Evolutionary conservation across 2,888 invertebrate genomes (phyloP).

Genomic region (Copidosoma aretas): DNA sequence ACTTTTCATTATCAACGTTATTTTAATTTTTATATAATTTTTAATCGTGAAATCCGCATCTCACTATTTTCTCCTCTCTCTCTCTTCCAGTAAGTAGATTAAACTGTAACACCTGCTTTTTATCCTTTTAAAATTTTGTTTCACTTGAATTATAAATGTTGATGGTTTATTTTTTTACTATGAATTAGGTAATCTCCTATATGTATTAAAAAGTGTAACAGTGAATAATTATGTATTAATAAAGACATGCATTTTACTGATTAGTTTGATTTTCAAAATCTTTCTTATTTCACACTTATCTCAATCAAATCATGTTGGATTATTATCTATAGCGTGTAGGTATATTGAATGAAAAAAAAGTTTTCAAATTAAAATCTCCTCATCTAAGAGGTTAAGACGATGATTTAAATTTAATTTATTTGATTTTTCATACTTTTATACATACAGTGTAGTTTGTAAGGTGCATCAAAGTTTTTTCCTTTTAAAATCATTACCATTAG

Average conservation of each 20-base stretch:
- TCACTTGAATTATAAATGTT: constrained; percentile 21
- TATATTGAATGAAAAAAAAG: background rate
- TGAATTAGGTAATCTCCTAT: constrained; percentile 12
- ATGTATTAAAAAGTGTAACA: constrained; percentile 35
- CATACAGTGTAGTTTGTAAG: background rate
- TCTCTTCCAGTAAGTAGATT: background rate
- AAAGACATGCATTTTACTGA: constrained; percentile 26
- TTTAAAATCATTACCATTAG: background rate
- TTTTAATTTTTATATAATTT: too few species aligned
- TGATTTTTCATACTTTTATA: constrained; percentile 30
- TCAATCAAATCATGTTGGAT: too few species aligned
- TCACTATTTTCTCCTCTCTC: background rate
- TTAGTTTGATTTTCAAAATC: constrained; percentile 25
- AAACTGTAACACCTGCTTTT: constrained; percentile 21
- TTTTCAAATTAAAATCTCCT: constrained; percentile 40
- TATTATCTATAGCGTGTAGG: background rate
- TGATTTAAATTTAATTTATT: constrained; percentile 15
- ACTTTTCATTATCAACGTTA: background rate
- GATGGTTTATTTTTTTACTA: constrained; percentile 30
- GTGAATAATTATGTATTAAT: constrained; percentile 35
- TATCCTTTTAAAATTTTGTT: constrained; percentile 26
- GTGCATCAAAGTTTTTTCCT: background rate
- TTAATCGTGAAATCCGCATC: too few species aligned
- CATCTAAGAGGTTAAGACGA: constrained; percentile 33
- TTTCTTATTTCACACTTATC: constrained; percentile 22